Percentiles rank a stretch among this genome's conserved stretches.
These are phyloP conservation scores for Geotrypetes seraphini DNA, from an alignment of 2,797 vertebrate genomes.

Conservation along the genomic window DNA sequence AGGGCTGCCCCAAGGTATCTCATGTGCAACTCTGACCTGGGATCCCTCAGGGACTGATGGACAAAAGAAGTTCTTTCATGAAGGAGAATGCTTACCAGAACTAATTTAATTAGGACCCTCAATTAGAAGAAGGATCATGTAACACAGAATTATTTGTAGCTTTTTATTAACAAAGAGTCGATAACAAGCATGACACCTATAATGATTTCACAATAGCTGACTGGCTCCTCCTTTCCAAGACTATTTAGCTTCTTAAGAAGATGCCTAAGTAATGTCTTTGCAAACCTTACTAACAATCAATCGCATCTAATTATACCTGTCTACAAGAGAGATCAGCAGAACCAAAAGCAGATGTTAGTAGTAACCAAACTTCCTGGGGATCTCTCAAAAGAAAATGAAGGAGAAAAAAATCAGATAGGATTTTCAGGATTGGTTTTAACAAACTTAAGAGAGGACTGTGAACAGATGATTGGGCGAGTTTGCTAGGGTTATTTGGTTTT, in stretches of 20 bases:
- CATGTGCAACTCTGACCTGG: conserved; percentile 15
- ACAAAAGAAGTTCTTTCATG: conserved; percentile 40
- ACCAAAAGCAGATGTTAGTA: too few relatives aligned
- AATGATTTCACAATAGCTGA: conserved; percentile 4
- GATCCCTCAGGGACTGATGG: background rate
- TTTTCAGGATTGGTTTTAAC: too few relatives aligned
- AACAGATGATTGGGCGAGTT: too few relatives aligned
- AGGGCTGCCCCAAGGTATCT: conserved; percentile 25
- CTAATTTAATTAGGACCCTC: conserved; percentile 37
- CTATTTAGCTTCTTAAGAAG: too few relatives aligned
- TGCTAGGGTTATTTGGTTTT: too few relatives aligned
- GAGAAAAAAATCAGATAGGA: too few relatives aligned
- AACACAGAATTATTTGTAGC: conserved; percentile 31
- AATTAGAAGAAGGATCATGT: conserved; percentile 30
- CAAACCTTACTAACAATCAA: rapidly evolving
- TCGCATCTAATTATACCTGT: background rate
- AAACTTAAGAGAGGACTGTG: too few relatives aligned
- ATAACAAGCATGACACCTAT: conserved; percentile 19
- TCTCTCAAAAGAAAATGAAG: too few relatives aligned
- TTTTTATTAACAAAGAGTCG: conserved; percentile 5
- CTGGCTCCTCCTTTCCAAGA: background rate
- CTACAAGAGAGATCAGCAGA: too few relatives aligned
- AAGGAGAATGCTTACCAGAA: conserved; percentile 32
- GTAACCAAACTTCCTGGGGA: too few relatives aligned
- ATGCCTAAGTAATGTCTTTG: background rate